Percentiles rank a stretch among this genome's conserved stretches.
Conservation (phyloP, 1,140 invertebrate species). For the Macrosteles quadrilineatus region DNA sequence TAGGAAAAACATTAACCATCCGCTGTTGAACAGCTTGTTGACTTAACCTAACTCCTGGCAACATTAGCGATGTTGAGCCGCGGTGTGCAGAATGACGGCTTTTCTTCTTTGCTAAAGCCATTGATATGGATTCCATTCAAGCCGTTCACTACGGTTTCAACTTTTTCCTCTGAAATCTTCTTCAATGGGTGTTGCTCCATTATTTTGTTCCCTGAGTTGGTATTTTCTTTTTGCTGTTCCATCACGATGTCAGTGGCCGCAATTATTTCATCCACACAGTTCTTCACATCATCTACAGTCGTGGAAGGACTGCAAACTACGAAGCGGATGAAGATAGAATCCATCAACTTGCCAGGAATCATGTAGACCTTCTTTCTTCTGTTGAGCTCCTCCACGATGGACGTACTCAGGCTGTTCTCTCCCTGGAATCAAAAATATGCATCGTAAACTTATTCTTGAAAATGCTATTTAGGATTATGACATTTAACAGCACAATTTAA, state of each 20-base stretch:
- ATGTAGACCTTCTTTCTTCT: constrained; percentile 11
- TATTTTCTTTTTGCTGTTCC: constrained; percentile 4
- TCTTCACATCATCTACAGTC: neutral
- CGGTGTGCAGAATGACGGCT: neutral
- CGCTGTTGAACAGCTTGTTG: too few relatives aligned
- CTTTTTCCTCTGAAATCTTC: too few relatives aligned
- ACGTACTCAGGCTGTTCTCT: neutral
- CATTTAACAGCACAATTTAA: too few relatives aligned
- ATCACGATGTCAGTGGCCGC: constrained; percentile 11
- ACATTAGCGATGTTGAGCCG: neutral
- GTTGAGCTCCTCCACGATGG: neutral
- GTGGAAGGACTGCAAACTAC: neutral
- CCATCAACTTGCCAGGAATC: neutral
- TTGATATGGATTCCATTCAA: too few relatives aligned
- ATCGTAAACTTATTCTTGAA: too few relatives aligned
- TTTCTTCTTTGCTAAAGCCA: too few relatives aligned
- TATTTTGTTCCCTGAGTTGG: neutral
- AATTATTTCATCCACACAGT: neutral
- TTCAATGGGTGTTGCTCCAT: too few relatives aligned
- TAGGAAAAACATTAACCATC: neutral
- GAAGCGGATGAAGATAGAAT: constrained; percentile 5
- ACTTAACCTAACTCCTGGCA: neutral
- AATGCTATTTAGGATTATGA: too few relatives aligned
- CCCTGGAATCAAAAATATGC: too few relatives aligned
- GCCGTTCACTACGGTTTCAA: too few relatives aligned